Evolutionary conservation across 2,113 vertebrate genomes (phyloP), one percentile per base, ranked within the genome.

Genomic region (Echinops telfairi): DNA sequence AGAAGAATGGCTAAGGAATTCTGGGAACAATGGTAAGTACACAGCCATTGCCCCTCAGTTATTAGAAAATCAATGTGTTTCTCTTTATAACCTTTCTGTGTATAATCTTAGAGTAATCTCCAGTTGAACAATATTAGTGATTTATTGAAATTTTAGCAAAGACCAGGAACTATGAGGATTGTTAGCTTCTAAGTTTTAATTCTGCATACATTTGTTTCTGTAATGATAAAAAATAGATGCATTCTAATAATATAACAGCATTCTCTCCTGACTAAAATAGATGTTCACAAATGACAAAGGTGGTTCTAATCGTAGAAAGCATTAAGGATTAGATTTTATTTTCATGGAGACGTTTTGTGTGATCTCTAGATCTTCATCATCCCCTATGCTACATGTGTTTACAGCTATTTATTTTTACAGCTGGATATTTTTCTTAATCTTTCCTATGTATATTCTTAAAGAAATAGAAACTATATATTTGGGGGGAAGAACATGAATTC

Each of bases 361-460:
- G 33, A 78, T 93, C 43, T 84, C 0, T 62, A 27, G 31, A 20
- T 86, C n/a, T 60, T 25, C 11, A 73, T 85, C 3, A 70, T 82
- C 78, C 25, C 22, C 11, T 86, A 20, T 47, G 22, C 19, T 66
- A 2, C 31, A 77, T 57, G 22, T 80, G 38, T 73, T 94, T 90
- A 91, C 6, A 78, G 36, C 8, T 68, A 8, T n/a, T 14, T 53
- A 68, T 40, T 93, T 89, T 92, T 66, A 3, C 0, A 57, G 27
- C 79, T 82, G 2, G 40, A 8, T 68, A 62, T 40, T 83, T 79
- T 60, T 84, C 33, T 36, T 82, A 1, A 57, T 90, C 33, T 19
- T 90, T 73, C 92, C 27, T 78, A 31, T 43, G 80, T 83, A 83
- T 19, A 71, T 87, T 79, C 57, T 53, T 73, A 70, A 86, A 85